phyloP scores from a whole-genome alignment of 1,140 invertebrate species.

The Pseudomyrmex concolor region DNA sequence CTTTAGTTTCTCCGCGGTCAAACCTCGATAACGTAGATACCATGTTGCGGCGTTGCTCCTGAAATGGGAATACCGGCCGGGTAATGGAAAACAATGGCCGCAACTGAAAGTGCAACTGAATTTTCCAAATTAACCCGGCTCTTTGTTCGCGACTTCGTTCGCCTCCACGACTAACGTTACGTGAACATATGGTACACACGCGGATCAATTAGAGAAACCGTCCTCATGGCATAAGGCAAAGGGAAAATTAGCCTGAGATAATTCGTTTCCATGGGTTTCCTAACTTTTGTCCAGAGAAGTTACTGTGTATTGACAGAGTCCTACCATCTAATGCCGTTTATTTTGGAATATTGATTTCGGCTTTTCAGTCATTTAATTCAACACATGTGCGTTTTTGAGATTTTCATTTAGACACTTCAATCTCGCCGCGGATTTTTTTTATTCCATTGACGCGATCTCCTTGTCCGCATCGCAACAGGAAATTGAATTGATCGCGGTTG shows the following conservation, averaged over 20 bases:
- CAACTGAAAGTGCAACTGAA: constrained; percentile 22
- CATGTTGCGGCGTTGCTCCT: not conserved
- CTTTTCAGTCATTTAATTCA: not conserved
- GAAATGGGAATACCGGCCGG: constrained; percentile 15
- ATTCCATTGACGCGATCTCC: constrained; percentile 29
- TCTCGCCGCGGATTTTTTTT: not conserved
- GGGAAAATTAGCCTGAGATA: constrained; percentile 50
- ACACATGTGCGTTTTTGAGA: not conserved
- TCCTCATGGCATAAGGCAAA: constrained; percentile 7
- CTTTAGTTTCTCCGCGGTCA: constrained; percentile 8
- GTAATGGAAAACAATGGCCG: not conserved
- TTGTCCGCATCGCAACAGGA: constrained; percentile 17
- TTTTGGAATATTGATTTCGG: not conserved
- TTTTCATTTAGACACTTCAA: constrained; percentile 28
- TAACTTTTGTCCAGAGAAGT: constrained; percentile 40
- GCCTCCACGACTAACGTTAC: not conserved
- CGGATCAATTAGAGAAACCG: constrained; percentile 21
- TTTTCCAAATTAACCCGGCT: constrained; percentile 42
- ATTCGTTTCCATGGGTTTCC: constrained; percentile 40
- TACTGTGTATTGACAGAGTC: not conserved
- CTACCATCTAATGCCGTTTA: not conserved
- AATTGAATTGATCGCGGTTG: constrained; percentile 33
- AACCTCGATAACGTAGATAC: not conserved
- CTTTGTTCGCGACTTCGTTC: constrained; percentile 38
- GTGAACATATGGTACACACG: not conserved